Evolutionary conservation across 53 echinoderm and acorn worm species (phyloP).

Genomic region (Zoroaster sp.): DNA sequence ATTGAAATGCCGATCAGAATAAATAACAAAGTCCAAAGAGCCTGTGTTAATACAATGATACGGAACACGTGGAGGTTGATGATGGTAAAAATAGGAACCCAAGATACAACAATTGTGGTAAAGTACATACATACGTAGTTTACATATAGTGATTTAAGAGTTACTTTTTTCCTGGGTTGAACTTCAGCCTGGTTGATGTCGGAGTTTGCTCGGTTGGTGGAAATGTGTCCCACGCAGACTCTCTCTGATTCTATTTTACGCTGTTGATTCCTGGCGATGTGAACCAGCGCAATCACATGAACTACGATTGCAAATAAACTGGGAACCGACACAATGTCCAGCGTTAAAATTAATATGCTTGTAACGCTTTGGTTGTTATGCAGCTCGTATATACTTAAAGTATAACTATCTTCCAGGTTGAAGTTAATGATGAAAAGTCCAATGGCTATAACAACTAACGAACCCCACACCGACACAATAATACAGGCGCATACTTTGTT

Average conservation of each 20-base stretch:
- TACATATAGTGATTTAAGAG: not conserved
- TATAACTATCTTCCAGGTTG: not conserved
- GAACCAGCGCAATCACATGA: not conserved
- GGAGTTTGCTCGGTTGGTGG: not conserved
- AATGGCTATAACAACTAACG: not conserved
- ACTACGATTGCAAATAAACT: not conserved
- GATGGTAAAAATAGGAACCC: not conserved
- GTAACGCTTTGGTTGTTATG: not conserved
- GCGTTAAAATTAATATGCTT: not conserved
- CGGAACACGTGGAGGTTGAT: not conserved
- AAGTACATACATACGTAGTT: not conserved
- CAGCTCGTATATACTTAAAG: not conserved
- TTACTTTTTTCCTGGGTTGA: not conserved
- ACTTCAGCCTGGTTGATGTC: not conserved
- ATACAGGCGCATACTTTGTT: not conserved
- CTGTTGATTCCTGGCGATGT: constrained; percentile 13
- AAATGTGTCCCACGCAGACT: not conserved
- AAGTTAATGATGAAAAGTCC: not conserved
- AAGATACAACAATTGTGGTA: not conserved
- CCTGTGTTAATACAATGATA: not conserved
- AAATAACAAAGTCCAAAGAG: not conserved
- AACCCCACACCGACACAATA: not conserved
- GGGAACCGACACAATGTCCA: not conserved
- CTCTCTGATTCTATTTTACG: not conserved
- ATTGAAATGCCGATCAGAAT: not conserved